These are phyloP conservation scores for Meloidogyne floridensis DNA, from an alignment of 1,140 invertebrate genomes.

Conservation along the genomic window DNA sequence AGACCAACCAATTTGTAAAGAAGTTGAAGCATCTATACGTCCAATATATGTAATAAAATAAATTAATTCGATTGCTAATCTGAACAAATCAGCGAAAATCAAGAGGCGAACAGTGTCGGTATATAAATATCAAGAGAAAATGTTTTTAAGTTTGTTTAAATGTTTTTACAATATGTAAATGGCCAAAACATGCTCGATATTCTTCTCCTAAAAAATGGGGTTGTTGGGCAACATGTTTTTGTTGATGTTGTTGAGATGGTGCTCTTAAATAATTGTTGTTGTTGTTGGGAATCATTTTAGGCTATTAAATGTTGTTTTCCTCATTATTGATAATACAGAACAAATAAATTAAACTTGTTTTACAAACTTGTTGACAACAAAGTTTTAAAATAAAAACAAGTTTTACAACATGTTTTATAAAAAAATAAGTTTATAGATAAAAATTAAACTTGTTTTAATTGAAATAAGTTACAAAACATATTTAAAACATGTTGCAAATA, in stretches of 20 bases:
- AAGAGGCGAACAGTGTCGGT: background rate
- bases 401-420: no score
- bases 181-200: conserved; percentile 20
- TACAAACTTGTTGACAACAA: no score
- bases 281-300: background rate
- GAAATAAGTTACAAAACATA: no score
- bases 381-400: no score
- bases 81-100: conserved; percentile 3
- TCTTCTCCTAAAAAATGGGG: conserved; percentile 20
- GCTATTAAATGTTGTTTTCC: background rate
- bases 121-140: background rate
- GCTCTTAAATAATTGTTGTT: background rate
- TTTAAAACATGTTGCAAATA: no score
- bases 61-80: conserved; percentile 10
- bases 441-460: no score
- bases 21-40: conserved; percentile 16
- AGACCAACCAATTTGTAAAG: conserved; percentile 25
- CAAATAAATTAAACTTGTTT: no score
- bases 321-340: no score
- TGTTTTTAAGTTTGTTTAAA: background rate
- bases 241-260: background rate
- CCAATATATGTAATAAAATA: conserved; percentile 28
- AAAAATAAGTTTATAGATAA: no score
- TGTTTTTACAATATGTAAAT: conserved; percentile 18
- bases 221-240: background rate